Conservation (phyloP, 2,113 vertebrate genomes). For the Gobio gobio region DNA sequence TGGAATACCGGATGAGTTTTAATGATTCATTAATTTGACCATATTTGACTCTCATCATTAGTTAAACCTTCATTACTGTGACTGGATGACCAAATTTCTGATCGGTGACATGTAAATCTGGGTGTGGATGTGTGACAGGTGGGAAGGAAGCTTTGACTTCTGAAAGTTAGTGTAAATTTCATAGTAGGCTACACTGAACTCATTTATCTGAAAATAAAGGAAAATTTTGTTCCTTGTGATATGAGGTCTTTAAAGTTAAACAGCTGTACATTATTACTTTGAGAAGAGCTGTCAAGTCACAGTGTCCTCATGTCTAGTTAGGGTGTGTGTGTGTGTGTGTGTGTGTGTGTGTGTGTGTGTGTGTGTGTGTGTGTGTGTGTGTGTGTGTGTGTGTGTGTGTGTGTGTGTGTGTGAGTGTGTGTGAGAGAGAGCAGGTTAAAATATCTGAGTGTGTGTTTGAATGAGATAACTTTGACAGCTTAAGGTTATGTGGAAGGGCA, state of each 20-base stretch:
- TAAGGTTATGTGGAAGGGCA: conserved; percentile 63
- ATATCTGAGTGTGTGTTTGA: conserved; percentile 16
- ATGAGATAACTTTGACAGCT: conserved; percentile 52
- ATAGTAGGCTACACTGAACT: background rate
- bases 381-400: conserved; percentile 47
- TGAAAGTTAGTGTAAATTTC: background rate
- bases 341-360: conserved; percentile 39
- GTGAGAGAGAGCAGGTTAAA: conserved; percentile 14
- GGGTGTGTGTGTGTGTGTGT: background rate
- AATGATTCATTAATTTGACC: too few relatives aligned
- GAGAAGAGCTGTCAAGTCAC: background rate
- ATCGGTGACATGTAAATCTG: background rate
- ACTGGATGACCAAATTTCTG: too few relatives aligned
- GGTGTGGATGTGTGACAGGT: background rate
- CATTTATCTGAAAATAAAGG: background rate
- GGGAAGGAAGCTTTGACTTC: background rate
- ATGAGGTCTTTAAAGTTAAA: background rate
- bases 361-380: conserved; percentile 51
- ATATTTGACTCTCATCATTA: too few relatives aligned
- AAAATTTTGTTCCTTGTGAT: background rate
- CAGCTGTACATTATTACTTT: background rate
- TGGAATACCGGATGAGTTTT: too few relatives aligned
- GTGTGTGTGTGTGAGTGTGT: too few relatives aligned
- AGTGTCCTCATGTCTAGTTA: background rate
- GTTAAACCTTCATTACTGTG: too few relatives aligned